Conservation (phyloP, 2,888 invertebrate species). For the Blera fallax region DNA sequence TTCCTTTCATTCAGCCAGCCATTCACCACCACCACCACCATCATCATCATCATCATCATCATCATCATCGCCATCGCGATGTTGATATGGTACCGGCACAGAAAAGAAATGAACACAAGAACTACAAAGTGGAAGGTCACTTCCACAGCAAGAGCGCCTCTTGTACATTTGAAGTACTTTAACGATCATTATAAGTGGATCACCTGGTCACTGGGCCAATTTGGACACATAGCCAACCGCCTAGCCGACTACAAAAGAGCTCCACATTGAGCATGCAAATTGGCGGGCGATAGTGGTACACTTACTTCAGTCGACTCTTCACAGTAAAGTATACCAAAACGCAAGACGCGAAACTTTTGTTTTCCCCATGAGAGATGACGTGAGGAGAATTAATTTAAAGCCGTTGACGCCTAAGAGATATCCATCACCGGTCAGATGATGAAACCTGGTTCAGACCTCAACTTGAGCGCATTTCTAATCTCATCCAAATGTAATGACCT, state of each 20-base stretch:
- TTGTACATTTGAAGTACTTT: slow-evolving; percentile 56
- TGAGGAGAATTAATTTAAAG: slow-evolving; percentile 59
- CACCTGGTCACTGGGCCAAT: slow-evolving; percentile 72
- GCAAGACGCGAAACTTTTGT: slow-evolving; percentile 37
- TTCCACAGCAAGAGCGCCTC: slow-evolving; percentile 54
- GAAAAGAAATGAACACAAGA: slow-evolving; percentile 54
- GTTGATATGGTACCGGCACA: slow-evolving; percentile 29
- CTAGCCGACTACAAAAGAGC: slow-evolving; percentile 25
- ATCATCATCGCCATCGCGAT: background rate
- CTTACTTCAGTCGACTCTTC: slow-evolving; percentile 8
- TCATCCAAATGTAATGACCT: slow-evolving; percentile 47
- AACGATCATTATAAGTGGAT: slow-evolving; percentile 72
- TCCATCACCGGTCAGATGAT: slow-evolving; percentile 25
- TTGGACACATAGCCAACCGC: slow-evolving; percentile 38
- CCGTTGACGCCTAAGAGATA: slow-evolving; percentile 47
- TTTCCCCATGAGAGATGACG: slow-evolving; percentile 35
- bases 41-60: no score
- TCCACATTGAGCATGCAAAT: slow-evolving; percentile 64
- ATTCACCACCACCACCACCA: no score
- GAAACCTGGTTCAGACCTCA: slow-evolving; percentile 1
- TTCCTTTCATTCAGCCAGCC: slow-evolving; percentile 44
- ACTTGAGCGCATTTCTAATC: slow-evolving; percentile 57
- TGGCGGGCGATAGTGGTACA: slow-evolving; percentile 12
- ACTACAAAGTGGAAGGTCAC: slow-evolving; percentile 65
- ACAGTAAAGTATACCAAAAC: background rate